Evolutionary conservation across 2,113 vertebrate species (phyloP).

Genomic region (Chunga burmeisteri): DNA sequence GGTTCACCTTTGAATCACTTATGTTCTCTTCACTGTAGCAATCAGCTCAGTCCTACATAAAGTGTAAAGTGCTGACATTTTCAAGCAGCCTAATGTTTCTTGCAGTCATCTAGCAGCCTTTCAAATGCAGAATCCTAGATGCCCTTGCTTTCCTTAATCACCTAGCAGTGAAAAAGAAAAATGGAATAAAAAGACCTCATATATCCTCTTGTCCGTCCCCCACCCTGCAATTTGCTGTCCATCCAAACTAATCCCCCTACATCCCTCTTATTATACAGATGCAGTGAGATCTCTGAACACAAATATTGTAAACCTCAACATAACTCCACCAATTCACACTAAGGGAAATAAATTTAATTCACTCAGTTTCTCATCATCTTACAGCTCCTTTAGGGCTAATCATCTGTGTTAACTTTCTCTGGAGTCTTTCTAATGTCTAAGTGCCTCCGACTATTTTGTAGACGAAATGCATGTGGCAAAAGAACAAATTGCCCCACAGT

Average conservation of each 20-base stretch:
- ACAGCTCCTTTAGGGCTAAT: conserved; percentile 63
- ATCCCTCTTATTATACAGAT: background rate
- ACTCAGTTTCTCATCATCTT: conserved; percentile 65
- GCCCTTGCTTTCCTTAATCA: conserved; percentile 63
- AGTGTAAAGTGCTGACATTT: conserved; percentile 67
- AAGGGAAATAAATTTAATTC: conserved; percentile 66
- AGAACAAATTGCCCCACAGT: conserved; percentile 40
- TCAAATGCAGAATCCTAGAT: conserved; percentile 63
- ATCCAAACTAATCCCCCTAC: background rate
- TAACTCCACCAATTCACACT: conserved; percentile 8
- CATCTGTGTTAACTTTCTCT: conserved; percentile 64
- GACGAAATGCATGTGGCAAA: conserved; percentile 14
- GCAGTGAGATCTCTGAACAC: background rate
- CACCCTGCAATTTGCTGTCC: background rate
- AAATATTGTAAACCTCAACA: conserved; percentile 54
- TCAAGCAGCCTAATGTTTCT: conserved; percentile 65
- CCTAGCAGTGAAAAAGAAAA: conserved; percentile 6
- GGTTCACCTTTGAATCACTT: conserved; percentile 68
- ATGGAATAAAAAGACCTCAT: background rate
- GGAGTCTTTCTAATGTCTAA: conserved; percentile 53
- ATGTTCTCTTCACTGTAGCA: conserved; percentile 57
- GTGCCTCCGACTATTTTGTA: conserved; percentile 23
- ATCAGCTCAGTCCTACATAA: conserved; percentile 65
- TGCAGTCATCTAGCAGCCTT: conserved; percentile 61
- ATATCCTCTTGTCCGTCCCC: background rate